These are phyloP conservation scores for Sepioteuthis lessoniana DNA, from an alignment of 2,888 invertebrate genomes.

Conservation along the genomic window DNA sequence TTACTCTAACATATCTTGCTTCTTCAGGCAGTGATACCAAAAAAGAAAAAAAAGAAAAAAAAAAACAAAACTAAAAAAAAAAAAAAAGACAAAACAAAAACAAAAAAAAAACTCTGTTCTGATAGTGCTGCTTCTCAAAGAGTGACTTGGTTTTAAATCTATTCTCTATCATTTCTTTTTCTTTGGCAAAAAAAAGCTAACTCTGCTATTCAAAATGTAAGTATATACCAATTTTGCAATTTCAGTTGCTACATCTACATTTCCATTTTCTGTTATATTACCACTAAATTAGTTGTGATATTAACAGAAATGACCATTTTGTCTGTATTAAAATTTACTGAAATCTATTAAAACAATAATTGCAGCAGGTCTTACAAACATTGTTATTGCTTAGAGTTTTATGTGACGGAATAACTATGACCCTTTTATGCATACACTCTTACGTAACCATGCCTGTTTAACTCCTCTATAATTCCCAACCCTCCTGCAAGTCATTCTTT, in stretches of 20 bases:
- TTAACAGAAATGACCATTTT: background rate
- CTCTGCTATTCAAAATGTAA: background rate
- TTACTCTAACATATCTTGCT: background rate
- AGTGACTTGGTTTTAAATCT: background rate
- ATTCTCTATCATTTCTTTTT: background rate
- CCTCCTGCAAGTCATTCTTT: too few species aligned
- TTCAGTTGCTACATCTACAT: background rate
- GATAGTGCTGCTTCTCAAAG: background rate
- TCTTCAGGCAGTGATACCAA: background rate
- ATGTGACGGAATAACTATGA: too few species aligned
- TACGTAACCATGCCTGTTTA: too few species aligned
- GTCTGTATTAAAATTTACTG: background rate
- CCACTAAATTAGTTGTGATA: background rate
- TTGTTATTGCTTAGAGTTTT: background rate
- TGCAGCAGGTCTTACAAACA: background rate
- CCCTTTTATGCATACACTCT: too few species aligned
- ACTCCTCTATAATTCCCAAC: too few species aligned
- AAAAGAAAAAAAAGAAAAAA: background rate
- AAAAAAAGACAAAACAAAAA: too few species aligned
- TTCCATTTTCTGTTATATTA: background rate
- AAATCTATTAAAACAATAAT: background rate
- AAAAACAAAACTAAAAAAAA: too few species aligned
- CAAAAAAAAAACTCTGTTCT: background rate
- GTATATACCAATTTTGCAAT: background rate
- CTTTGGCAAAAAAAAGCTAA: background rate